A percentile compares a stretch with the other conserved stretches of the same genome.
Evolutionary conservation across 2,797 vertebrate species (phyloP).

Genomic region (Danio jaintianensis): DNA sequence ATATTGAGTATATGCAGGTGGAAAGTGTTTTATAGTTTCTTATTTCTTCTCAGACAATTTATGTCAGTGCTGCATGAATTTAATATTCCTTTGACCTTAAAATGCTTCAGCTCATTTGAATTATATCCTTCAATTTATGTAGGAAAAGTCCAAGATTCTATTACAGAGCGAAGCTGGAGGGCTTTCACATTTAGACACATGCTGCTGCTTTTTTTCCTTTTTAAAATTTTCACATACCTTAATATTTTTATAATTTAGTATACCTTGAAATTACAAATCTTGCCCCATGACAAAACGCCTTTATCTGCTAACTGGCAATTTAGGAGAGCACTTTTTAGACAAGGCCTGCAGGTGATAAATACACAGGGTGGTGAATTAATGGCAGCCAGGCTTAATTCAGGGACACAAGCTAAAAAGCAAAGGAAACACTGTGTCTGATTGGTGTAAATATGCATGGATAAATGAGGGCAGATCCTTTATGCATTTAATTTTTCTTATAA

Average conservation of each 20-base stretch:
- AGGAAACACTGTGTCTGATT: not conserved
- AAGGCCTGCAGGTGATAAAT: conserved; percentile 58
- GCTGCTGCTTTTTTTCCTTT: not conserved
- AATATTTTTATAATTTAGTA: conserved; percentile 57
- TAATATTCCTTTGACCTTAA: conserved; percentile 46
- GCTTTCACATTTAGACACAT: conserved; percentile 45
- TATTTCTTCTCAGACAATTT: conserved; percentile 18
- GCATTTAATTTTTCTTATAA: not conserved
- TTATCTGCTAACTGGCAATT: conserved; percentile 54
- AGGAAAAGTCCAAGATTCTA: conserved; percentile 55
- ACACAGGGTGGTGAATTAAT: conserved; percentile 57
- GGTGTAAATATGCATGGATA: conserved; percentile 33
- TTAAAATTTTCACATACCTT: conserved; percentile 40
- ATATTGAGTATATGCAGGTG: not conserved
- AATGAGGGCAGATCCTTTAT: conserved; percentile 1
- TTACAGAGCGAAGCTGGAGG: conserved; percentile 54
- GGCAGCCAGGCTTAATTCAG: conserved; percentile 34
- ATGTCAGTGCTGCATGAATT: conserved; percentile 33
- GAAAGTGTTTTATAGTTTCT: conserved; percentile 7
- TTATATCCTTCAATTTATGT: conserved; percentile 45
- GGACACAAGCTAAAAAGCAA: conserved; percentile 36
- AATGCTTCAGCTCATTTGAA: conserved; percentile 51
- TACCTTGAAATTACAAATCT: conserved; percentile 61
- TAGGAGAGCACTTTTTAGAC: conserved; percentile 40
- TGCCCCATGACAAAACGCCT: conserved; percentile 58